phyloP scores from a whole-genome alignment of 2,797 vertebrate species.

The Huso huso region DNA sequence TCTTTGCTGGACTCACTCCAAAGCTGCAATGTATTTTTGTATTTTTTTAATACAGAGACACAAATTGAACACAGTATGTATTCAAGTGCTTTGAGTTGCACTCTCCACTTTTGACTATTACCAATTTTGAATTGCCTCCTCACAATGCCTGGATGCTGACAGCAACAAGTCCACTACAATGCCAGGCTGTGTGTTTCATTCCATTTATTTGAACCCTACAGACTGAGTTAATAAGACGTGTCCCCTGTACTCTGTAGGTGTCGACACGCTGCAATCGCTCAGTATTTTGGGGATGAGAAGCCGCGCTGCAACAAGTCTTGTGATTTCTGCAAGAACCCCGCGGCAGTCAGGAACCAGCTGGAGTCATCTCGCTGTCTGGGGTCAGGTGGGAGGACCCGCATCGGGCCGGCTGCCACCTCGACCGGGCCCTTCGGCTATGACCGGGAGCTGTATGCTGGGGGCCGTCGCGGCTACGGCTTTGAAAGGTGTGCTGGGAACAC shows the following conservation, averaged over 20 bases:
- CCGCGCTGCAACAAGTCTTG: conserved; percentile 76
- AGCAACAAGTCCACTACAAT: too few species aligned
- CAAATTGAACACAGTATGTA: too few species aligned
- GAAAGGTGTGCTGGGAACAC: conserved; percentile 60
- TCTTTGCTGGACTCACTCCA: too few species aligned
- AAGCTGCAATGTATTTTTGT: too few species aligned
- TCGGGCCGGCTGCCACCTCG: conserved; percentile 37
- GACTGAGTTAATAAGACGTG: too few species aligned
- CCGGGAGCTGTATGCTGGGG: conserved; percentile 72
- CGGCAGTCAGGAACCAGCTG: conserved; percentile 66
- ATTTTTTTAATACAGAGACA: too few species aligned
- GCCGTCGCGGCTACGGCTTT: conserved; percentile 77
- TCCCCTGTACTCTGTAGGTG: conserved; percentile 56
- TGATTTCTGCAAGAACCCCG: conserved; percentile 78
- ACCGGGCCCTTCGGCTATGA: conserved; percentile 57
- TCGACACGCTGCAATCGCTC: conserved; percentile 86
- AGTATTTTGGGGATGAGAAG: conserved; percentile 74
- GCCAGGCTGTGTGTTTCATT: too few species aligned
- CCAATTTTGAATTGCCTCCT: too few species aligned
- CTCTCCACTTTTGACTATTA: too few species aligned
- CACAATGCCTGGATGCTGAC: too few species aligned
- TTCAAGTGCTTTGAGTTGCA: too few species aligned
- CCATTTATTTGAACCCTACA: too few species aligned
- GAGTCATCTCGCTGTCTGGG: conserved; percentile 55
- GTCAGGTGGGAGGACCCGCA: conserved; percentile 57